Evolutionary conservation across 2,113 vertebrate genomes (phyloP).

Genomic region (Prionailurus bengalensis): DNA sequence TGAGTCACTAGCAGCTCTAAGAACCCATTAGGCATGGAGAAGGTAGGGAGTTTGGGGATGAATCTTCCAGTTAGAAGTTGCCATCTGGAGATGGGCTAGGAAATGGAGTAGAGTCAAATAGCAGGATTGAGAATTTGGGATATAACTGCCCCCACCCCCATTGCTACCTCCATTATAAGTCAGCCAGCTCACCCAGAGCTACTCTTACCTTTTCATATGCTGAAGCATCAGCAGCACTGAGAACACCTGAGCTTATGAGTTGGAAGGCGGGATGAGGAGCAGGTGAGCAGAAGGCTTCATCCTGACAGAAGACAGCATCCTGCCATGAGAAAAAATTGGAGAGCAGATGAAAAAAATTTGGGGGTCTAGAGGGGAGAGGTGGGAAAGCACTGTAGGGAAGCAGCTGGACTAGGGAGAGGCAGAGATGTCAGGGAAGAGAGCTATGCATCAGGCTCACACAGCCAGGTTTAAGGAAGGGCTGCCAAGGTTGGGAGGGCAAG

Average conservation of each 20-base stretch:
- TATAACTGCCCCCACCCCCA: background rate
- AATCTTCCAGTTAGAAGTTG: background rate
- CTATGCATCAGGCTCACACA: background rate
- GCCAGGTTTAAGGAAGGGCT: background rate
- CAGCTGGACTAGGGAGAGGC: background rate
- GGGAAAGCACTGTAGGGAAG: background rate
- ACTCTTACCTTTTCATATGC: background rate
- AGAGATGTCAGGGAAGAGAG: background rate
- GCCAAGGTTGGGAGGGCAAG: background rate
- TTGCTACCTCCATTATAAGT: background rate
- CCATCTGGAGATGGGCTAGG: background rate
- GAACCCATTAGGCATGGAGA: background rate
- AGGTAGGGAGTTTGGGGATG: background rate
- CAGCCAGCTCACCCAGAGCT: background rate
- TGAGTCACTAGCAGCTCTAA: background rate
- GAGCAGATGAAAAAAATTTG: background rate
- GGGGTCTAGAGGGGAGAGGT: background rate
- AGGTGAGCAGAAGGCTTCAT: background rate
- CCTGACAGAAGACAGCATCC: background rate
- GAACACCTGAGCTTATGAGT: background rate
- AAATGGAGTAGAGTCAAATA: background rate
- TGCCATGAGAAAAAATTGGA: background rate
- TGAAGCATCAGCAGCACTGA: background rate
- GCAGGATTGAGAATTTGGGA: background rate
- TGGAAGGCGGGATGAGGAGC: background rate